Base-by-base conservation (phyloP, 2,113 vertebrate genomes). In the Megaceryle torquata region DNA sequence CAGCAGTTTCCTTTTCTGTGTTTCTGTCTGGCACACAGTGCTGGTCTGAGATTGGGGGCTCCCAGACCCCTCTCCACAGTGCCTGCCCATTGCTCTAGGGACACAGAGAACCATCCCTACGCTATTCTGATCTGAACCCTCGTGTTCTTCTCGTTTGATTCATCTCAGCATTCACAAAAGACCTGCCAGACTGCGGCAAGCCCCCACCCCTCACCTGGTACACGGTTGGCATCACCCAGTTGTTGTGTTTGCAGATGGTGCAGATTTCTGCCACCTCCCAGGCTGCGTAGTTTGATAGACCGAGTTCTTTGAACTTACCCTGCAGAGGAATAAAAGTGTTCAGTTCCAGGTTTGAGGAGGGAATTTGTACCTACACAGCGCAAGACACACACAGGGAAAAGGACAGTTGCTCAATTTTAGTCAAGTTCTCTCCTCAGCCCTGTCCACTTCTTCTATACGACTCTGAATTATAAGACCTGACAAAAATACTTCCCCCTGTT, bases 261-360 rank as follows among this genome's bases (percentile, higher is more conserved):
- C 95, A 99, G 79, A 99, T 98, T 97, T 99, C 98, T 31, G 99
- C 99, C 44, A 99, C 99, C 95, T 99, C 98, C 99, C 99, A 99
- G 0, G 99, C 95, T 0, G 98, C 96, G 0, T 99, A 99, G 97
- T 99, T 99, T 11, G 99, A 99, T 6, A 99, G 94, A 20, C 99
- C 99, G 2, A 99, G 97, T 93, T 99, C 99, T 91, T 99, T 98
- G 94, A 99, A 99, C 96, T 99, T 99, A 15, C 99, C 99, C 99
- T 99, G 96, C 28, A 70, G 71, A 85, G 41, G 15, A 76, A 83
- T 14, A 24, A 78, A 85, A 82, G 5, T 25, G 26, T 61, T 93
- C 28, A 72, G 16, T 20, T 35, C 51, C 29, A 57, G 41, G 2
- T 15, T 69, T 61, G 69, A 51, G 20, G 78, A 56, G 18, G 8